Base-by-base conservation (phyloP, 2,797 vertebrate genomes). In the Centroberyx gerrardi region DNA sequence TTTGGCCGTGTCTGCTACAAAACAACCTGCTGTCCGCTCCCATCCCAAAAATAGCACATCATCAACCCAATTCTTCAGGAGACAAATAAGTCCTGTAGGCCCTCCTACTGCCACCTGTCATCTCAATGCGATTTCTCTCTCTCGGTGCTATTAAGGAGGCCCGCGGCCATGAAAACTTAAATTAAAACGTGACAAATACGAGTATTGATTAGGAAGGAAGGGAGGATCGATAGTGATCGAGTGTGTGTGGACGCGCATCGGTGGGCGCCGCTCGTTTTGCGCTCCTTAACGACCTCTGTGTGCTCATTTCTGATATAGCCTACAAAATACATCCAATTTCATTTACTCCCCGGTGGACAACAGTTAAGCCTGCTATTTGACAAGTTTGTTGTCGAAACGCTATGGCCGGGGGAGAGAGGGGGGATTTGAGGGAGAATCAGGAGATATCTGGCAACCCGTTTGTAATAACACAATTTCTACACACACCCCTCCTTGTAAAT, bases 71-170 rank as follows among this genome's bases (percentile, higher is more conserved):
- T 82, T 86, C 78, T 22, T 79, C 77, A 79, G 70, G 81, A 81
- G 75, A 84, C 67, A 68, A 83, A 69, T 66, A 79, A 88, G 84
- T 91, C 86, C 88, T 81, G 84, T 73, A 77, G 89, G 87, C 85
- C 90, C 80, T 76, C 86, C 78, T 63, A 46, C 89, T 87, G 81
- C 85, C 91, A 91, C 91, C 86, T 91, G 90, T 88, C 88, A 89
- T 85, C 81, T 55, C 69, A 2, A 1, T 63, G 72, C 75, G 60
- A 75, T 81, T 78, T 52, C 68, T 72, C 18, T 7, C 18, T 13
- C 65, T 28, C 56, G 4, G 56, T 36, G 79, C 56, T 61, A 8
- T 72, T 29, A 54, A 56, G 52, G 56, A 85, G 36, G 64, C 70
- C 10, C 13, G 52, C 51, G 29, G 64, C 62, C 51, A 14, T 2